A percentile compares a stretch with the other conserved stretches of the same genome.
Evolutionary conservation across 2,113 vertebrate genomes (phyloP).

Genomic region (Danio rerio): GRCz12tu NC_133198.1:8308501-8309000

Average conservation of each 20-base stretch:
- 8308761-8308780: too few species aligned
- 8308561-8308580: too few species aligned
- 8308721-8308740: neutral
- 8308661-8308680: too few species aligned
- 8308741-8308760: too few species aligned
- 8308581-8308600: too few species aligned
- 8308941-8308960: constrained; percentile 1
- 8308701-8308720: neutral
- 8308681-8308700: too few species aligned
- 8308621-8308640: too few species aligned
- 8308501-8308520: too few species aligned
- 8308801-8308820: constrained; percentile 9
- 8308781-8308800: neutral
- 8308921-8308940: constrained; percentile 19
- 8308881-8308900: neutral
- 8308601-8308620: too few species aligned
- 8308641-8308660: too few species aligned
- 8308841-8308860: neutral
- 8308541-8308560: too few species aligned
- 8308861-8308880: constrained; percentile 9
- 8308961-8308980: constrained; percentile 5
- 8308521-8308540: too few species aligned
- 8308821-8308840: neutral
- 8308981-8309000: constrained; percentile 24
- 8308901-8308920: neutral